Base-by-base conservation (phyloP, 2,888 invertebrate genomes). In the Heteromyza rotundicornis region DNA sequence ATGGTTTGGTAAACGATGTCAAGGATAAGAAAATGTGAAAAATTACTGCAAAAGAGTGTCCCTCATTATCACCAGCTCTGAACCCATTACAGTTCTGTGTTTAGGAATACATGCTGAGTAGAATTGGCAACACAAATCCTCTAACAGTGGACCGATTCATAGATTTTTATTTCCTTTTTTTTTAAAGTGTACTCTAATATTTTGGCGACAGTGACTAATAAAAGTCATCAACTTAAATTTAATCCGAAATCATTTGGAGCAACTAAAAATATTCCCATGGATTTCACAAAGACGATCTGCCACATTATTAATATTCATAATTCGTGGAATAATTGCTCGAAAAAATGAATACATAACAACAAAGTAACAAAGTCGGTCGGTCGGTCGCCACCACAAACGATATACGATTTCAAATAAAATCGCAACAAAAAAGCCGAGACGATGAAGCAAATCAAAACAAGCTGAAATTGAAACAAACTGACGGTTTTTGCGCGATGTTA, bases 271-370 rank as follows among this genome's bases (percentile, higher is more conserved):
- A 20, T 40, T 40, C 40, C 40, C 40, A 40, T 7, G 40, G 16
- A 12, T 12, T 40, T n/a, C 7, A 40, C 40, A 40, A 40, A 3
- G 3, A 3, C n/a, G 8, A 3, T 40, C 14, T 7, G 12, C 16
- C 3, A 63, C 59, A 63, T 63, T 64, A 68, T 68, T 67, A 68
- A 68, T 70, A 70, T 70, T 68, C 67, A 70, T 70, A 68, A 65
- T 70, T 70, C 70, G 66, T 64, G 67, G 70, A 70, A 70, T 68
- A 64, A 70, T 69, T 65, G 66, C 57, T 50, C 19, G 7, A 47
- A 16, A 24, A 53, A 49, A 19, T 22, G 47, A 17, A 57, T n/a
- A n/a, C n/a, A 57, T n/a, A 44, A 36, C 40, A 40, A 16, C 47
- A 57, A 16, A 16, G 16, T n/a, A 40, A 40, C 40, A 40, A 32